Evolutionary conservation across 2,888 invertebrate genomes (phyloP).

Genomic region (Polymixis flavicincta): DNA sequence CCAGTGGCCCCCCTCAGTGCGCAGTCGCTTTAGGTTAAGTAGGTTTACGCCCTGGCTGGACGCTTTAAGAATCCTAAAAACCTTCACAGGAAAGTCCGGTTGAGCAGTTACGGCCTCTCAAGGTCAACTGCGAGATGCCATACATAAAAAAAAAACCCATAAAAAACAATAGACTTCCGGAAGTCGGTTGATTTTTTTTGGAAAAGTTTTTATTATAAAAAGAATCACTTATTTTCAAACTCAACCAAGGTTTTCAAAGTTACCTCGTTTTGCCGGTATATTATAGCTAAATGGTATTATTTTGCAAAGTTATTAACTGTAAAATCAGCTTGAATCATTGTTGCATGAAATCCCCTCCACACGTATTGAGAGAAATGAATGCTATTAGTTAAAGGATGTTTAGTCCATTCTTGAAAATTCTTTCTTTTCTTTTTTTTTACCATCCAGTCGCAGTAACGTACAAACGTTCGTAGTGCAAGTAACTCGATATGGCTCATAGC

Average conservation of each 20-base stretch:
- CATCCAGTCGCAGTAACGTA: constrained; percentile 64
- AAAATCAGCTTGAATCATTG: constrained; percentile 27
- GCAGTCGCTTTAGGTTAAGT: too few species aligned
- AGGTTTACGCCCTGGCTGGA: too few species aligned
- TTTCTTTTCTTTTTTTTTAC: constrained; percentile 64
- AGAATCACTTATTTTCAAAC: not conserved
- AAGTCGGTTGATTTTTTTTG: too few species aligned
- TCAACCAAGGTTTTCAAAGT: not conserved
- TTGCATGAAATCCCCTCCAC: constrained; percentile 52
- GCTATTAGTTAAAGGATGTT: constrained; percentile 77
- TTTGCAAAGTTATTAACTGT: not conserved
- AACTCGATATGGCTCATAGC: constrained; percentile 73
- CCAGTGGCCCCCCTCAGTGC: too few species aligned
- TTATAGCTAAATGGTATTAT: not conserved
- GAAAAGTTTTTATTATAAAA: not conserved
- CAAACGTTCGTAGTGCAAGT: constrained; percentile 61
- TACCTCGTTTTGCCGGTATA: not conserved
- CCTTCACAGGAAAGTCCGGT: too few species aligned
- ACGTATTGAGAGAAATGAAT: constrained; percentile 63
- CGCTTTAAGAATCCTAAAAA: too few species aligned
- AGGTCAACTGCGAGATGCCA: too few species aligned
- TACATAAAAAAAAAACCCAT: too few species aligned
- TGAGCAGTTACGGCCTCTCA: too few species aligned
- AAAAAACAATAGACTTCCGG: too few species aligned
- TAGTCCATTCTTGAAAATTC: constrained; percentile 75